Evolutionary conservation across 2,113 vertebrate species (phyloP).

Genomic region (Gavialis gangeticus): DNA sequence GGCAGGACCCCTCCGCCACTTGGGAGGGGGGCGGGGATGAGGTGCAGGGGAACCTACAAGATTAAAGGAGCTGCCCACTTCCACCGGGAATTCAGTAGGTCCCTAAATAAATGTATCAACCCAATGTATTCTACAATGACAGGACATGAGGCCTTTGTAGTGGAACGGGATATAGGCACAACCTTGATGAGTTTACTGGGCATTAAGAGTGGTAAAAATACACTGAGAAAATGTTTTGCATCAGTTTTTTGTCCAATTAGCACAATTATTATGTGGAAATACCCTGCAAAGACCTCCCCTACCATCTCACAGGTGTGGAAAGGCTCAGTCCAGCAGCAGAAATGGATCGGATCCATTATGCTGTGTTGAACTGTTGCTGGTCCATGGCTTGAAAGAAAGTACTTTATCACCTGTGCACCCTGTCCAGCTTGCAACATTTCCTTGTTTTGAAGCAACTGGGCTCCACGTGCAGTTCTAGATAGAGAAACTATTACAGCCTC

Average conservation of each 20-base stretch:
- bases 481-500: not conserved
- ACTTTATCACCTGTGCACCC: not conserved
- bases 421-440: not conserved
- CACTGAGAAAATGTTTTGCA: not conserved
- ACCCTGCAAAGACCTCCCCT: not conserved
- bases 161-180: not conserved
- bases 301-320: not conserved
- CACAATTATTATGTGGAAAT: not conserved
- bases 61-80: too few relatives aligned
- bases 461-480: not conserved
- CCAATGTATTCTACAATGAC: not conserved
- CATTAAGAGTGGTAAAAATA: not conserved
- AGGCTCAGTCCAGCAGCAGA: not conserved
- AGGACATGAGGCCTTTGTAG: not conserved
- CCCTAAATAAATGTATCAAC: not conserved
- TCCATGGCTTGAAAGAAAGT: not conserved
- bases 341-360: not conserved
- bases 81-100: too few relatives aligned
- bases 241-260: not conserved
- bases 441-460: not conserved
- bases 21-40: too few relatives aligned
- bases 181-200: not conserved
- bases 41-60: too few relatives aligned
- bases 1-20: too few relatives aligned
- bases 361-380: not conserved